Evolutionary conservation across 1,140 invertebrate genomes (phyloP), one percentile per base, ranked within the genome.

Genomic region (Tribolium castaneum): DNA sequence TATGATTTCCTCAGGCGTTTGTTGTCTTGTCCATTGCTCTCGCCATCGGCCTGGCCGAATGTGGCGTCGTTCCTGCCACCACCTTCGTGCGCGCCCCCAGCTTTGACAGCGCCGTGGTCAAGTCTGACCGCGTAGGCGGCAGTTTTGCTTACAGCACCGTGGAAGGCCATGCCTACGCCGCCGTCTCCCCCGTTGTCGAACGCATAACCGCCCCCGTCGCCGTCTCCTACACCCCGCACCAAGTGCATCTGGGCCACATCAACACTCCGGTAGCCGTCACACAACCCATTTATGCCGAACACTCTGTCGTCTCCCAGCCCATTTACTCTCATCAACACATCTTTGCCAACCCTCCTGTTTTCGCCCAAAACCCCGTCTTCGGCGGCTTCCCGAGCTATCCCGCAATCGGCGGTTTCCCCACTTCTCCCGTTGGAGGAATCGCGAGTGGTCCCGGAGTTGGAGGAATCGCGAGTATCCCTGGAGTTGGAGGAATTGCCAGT

Each of bases 101-200:
- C 77, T 84, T 87, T 75, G 89, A 90, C 84, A 88, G 86, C 56
- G 90, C 90, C 66, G 85, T 89, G 78, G 88, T 90, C 83, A 85
- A 88, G 78, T 87, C 86, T 19, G 87, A 90, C 80, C 83, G 89
- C 5, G 80, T 90, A 16, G 89, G 89, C 7, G 88, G 89, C 62
- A 90, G 90, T 87, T 90, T 90, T 83, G 88, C 89, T 30, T 90
- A 90, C 85, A 87, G 86, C 77, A 86, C 87, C 73, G 84, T 87
- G 74, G 89, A 90, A 82, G 87, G 86, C 51, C 89, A 90, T 80
- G 89, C 89, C 12, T 90, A 90, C 83, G 85, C 87, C 52, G 85
- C 86, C 14, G 80, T 88, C 78, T 82, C 82, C 70, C 89, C 89
- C 39, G 82, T 89, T 59, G 82, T 90, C 49, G 39, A 85, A 83